Percentiles rank a stretch among this genome's conserved stretches.
These are phyloP conservation scores for Sebastes kiyomatsui DNA, from an alignment of 2,797 vertebrate genomes.

Conservation along the genomic window DNA sequence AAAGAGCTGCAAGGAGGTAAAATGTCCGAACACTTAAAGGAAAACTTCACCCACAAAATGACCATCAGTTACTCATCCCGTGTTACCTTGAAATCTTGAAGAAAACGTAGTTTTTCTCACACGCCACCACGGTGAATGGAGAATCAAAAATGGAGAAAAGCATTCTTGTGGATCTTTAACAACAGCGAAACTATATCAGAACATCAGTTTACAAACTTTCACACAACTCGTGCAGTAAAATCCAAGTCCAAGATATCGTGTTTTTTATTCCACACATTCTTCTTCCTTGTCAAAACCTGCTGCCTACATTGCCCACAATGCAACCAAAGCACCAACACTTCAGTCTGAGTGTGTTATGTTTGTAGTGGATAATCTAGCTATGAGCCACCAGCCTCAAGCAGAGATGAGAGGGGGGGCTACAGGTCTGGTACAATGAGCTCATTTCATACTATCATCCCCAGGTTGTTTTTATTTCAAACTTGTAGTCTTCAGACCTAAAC, in stretches of 20 bases:
- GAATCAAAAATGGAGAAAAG: not conserved
- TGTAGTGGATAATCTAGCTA: not conserved
- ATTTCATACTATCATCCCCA: not conserved
- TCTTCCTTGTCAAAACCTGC: not conserved
- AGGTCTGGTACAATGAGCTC: not conserved
- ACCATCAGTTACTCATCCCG: not conserved
- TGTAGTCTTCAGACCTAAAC: not conserved
- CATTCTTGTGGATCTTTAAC: not conserved
- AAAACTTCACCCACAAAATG: not conserved
- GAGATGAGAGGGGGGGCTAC: too few species aligned
- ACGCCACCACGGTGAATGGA: not conserved
- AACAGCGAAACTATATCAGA: not conserved
- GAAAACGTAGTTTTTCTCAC: not conserved
- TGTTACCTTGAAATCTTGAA: not conserved
- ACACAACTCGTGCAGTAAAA: not conserved
- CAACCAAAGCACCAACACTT: not conserved
- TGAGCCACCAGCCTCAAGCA: not conserved
- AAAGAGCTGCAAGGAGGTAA: constrained; percentile 97
- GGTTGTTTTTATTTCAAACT: not conserved
- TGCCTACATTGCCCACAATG: constrained; percentile 5
- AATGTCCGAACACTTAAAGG: not conserved
- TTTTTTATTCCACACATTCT: not conserved
- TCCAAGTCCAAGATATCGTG: not conserved
- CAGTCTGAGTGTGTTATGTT: not conserved
- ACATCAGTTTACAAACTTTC: not conserved